phyloP scores from a whole-genome alignment of 2,113 vertebrate species.

The Micromys minutus region DNA sequence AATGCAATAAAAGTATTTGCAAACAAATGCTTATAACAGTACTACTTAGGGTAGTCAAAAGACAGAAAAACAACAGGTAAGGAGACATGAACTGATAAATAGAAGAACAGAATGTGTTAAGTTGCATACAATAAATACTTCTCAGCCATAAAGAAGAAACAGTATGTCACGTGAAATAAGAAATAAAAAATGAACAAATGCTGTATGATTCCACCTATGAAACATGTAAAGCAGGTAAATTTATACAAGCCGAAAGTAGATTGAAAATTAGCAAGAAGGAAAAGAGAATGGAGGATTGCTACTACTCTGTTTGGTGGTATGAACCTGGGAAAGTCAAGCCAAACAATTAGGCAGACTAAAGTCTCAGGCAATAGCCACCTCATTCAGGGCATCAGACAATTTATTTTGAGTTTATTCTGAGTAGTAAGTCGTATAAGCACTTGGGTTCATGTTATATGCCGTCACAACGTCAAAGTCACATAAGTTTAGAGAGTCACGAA shows the following conservation, averaged over 20 bases:
- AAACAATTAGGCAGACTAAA: background rate
- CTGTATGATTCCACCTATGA: background rate
- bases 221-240: background rate
- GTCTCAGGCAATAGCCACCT: no score
- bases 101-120: background rate
- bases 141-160: background rate
- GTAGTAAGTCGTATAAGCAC: background rate
- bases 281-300: background rate
- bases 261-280: background rate
- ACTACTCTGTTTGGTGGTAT: background rate
- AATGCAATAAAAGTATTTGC: background rate
- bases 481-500: background rate
- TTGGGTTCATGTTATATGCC: background rate
- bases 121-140: background rate
- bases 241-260: background rate
- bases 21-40: background rate
- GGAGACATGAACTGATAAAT: background rate
- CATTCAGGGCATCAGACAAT: background rate
- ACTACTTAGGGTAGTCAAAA: constrained; percentile 18
- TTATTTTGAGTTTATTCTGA: background rate
- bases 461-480: background rate
- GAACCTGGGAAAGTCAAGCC: background rate
- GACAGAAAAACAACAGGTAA: background rate
- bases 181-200: background rate
- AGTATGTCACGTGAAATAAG: background rate